Percentiles rank a stretch among this genome's conserved stretches.
Conservation (phyloP, 2,113 vertebrate genomes). For the Labrus mixtus region DNA sequence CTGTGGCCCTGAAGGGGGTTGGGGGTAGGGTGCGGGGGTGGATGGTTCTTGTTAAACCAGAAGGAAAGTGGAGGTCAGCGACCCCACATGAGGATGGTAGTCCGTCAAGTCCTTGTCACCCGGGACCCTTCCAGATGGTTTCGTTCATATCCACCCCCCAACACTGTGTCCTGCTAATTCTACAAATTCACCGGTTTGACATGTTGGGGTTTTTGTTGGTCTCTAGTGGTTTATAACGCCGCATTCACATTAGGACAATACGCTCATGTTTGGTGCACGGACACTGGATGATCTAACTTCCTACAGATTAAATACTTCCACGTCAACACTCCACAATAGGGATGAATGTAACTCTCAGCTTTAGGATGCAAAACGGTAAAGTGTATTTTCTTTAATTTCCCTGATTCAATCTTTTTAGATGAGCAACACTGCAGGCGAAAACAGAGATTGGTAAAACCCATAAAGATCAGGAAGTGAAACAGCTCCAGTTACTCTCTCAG, state of each 20-base stretch:
- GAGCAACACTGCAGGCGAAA: no score
- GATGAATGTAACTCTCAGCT: no score
- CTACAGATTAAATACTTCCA: no score
- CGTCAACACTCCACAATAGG: not conserved
- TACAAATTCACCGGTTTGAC: not conserved
- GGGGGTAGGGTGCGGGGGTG: not conserved
- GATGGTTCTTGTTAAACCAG: conserved; percentile 57
- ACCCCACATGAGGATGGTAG: conserved; percentile 36
- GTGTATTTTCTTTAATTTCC: no score
- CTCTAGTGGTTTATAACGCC: conserved; percentile 27
- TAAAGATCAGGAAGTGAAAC: no score
- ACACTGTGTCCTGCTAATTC: not conserved
- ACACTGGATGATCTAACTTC: not conserved
- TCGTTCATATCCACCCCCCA: conserved; percentile 11
- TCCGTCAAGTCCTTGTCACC: conserved; percentile 49
- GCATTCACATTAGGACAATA: conserved; percentile 14
- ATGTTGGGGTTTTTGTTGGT: not conserved
- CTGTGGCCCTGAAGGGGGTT: conserved; percentile 19
- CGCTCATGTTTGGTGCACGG: not conserved
- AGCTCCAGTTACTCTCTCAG: no score
- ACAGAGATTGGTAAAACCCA: no score
- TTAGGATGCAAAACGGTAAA: no score
- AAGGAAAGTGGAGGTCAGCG: conserved; percentile 60
- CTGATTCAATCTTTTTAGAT: no score
- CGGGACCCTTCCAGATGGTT: conserved; percentile 31